A percentile compares a stretch with the other conserved stretches of the same genome.
phyloP scores from a whole-genome alignment of 1,140 invertebrate species.

The Hetaerina americana region DNA sequence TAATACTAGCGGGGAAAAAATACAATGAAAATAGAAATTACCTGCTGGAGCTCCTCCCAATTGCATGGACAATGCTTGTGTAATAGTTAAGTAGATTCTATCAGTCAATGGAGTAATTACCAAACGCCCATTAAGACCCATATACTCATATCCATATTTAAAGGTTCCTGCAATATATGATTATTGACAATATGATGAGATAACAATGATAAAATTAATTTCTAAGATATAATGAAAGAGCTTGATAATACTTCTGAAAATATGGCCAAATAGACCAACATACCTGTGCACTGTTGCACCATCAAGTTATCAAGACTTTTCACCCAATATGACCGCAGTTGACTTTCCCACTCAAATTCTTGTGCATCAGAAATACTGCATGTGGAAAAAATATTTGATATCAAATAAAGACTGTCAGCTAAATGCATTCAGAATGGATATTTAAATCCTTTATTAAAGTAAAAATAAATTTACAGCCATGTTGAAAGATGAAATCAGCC shows the following conservation, averaged over 20 bases:
- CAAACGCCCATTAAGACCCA: slow-evolving; percentile 79
- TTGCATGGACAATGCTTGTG: slow-evolving; percentile 78
- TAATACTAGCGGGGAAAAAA: slow-evolving; percentile 6
- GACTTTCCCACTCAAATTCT: slow-evolving; percentile 88
- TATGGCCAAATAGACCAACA: slow-evolving; percentile 10
- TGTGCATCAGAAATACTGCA: too few relatives aligned
- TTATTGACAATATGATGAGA: background rate
- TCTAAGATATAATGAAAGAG: background rate
- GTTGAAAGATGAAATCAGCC: too few relatives aligned
- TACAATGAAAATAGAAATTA: slow-evolving; percentile 20
- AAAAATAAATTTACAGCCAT: too few relatives aligned
- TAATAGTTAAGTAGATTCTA: slow-evolving; percentile 81
- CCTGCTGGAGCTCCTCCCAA: slow-evolving; percentile 76
- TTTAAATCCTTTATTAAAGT: too few relatives aligned
- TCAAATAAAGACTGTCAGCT: too few relatives aligned
- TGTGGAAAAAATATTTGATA: too few relatives aligned
- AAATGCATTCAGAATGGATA: too few relatives aligned
- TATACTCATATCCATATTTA: slow-evolving; percentile 87
- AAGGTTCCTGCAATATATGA: slow-evolving; percentile 40
- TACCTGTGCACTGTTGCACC: slow-evolving; percentile 71
- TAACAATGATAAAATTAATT: background rate
- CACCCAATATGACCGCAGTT: slow-evolving; percentile 69
- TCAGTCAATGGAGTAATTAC: slow-evolving; percentile 87
- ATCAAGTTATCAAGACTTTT: slow-evolving; percentile 66
- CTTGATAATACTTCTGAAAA: background rate